Evolutionary conservation across 2,797 vertebrate genomes (phyloP).

Genomic region (Margarornis squamiger): DNA sequence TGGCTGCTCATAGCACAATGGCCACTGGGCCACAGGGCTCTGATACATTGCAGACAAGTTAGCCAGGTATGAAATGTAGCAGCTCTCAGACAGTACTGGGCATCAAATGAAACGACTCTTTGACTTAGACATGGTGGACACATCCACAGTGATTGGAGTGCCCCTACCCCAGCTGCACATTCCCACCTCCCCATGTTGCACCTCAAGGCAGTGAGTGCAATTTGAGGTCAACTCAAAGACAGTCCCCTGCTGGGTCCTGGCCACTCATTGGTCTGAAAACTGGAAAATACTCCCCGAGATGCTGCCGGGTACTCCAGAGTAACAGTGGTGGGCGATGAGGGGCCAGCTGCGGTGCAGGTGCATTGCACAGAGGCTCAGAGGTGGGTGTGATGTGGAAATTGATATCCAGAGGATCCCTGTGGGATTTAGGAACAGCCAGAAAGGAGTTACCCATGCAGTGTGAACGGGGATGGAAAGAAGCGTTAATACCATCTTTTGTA

Average conservation of each 20-base stretch:
- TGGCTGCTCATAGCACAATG: background rate
- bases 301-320: background rate
- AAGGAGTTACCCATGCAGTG: background rate
- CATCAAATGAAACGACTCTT: background rate
- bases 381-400: background rate
- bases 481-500: rapidly evolving
- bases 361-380: rapidly evolving
- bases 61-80: background rate
- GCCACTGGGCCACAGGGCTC: background rate
- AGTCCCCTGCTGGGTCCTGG: background rate
- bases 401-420: background rate
- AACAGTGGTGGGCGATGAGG: background rate
- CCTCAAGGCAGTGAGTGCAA: background rate
- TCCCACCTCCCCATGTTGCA: background rate
- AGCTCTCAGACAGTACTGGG: background rate
- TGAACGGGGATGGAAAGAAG: rapidly evolving
- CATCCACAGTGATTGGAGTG: rapidly evolving
- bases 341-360: rapidly evolving
- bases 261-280: background rate
- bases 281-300: background rate
- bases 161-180: background rate
- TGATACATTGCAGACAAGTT: background rate
- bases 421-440: background rate
- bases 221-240: background rate
- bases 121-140: background rate